A percentile compares a stretch with the other conserved stretches of the same genome.
Evolutionary conservation across 2,113 vertebrate genomes (phyloP).

Genomic region (Proterorhinus semilunaris): DNA sequence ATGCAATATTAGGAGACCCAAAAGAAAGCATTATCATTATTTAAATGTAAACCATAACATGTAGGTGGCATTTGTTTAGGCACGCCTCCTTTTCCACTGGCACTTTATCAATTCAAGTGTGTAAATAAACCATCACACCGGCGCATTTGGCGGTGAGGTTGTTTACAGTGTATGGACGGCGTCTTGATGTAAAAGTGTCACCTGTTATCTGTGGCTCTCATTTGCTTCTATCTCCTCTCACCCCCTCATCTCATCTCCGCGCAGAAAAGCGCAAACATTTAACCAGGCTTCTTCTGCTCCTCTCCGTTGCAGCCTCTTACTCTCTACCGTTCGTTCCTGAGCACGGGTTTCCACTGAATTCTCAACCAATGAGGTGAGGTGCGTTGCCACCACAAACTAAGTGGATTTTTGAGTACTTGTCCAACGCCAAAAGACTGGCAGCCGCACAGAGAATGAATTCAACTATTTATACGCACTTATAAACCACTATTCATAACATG

Average conservation of each 20-base stretch:
- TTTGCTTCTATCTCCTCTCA: constrained; percentile 29
- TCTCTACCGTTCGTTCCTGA: background rate
- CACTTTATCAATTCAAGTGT: constrained; percentile 17
- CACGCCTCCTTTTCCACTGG: constrained; percentile 15
- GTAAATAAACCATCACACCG: constrained; percentile 16
- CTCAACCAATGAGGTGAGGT: background rate
- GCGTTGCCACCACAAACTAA: background rate
- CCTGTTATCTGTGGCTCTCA: constrained; percentile 42
- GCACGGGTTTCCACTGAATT: background rate
- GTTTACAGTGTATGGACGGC: constrained; percentile 39
- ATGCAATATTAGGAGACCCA: too few species aligned
- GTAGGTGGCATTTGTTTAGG: constrained; percentile 12
- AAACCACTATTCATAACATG: background rate
- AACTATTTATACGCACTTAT: background rate
- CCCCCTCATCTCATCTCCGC: constrained; percentile 11
- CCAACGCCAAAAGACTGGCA: background rate
- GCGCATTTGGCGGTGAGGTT: constrained; percentile 17
- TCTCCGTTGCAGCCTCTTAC: background rate
- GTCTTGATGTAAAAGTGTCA: constrained; percentile 37
- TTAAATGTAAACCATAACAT: too few species aligned
- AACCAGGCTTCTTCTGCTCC: constrained; percentile 15
- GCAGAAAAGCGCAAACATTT: constrained; percentile 23
- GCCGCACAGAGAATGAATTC: background rate
- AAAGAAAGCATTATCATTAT: too few species aligned
- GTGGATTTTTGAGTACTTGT: background rate